Evolutionary conservation across 2,888 invertebrate genomes (phyloP).

Genomic region (Nymphalis urticae): DNA sequence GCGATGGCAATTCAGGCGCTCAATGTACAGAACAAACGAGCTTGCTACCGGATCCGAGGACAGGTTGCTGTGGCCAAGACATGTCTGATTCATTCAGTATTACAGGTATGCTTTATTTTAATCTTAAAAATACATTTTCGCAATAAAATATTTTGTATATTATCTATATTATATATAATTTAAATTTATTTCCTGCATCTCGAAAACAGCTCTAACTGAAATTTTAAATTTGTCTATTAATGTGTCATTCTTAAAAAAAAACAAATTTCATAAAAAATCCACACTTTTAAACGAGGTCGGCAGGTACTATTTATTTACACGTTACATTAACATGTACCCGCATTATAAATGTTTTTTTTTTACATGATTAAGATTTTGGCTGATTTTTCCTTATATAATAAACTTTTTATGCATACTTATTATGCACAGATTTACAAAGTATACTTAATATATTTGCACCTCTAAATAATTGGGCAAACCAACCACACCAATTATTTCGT

Average conservation of each 20-base stretch:
- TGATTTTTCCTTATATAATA: not conserved
- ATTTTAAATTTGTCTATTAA: too few species aligned
- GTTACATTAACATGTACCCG: not conserved
- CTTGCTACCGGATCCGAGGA: slow-evolving; percentile 58
- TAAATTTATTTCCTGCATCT: too few species aligned
- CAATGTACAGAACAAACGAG: slow-evolving; percentile 56
- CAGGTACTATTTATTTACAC: not conserved
- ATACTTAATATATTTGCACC: slow-evolving; percentile 38
- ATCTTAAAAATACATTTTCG: not conserved
- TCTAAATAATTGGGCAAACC: slow-evolving; percentile 24
- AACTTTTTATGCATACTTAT: slow-evolving; percentile 32
- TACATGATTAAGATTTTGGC: not conserved
- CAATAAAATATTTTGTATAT: not conserved
- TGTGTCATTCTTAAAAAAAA: too few species aligned
- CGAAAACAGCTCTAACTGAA: too few species aligned
- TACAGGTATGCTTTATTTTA: slow-evolving; percentile 52
- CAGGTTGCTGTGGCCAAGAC: slow-evolving; percentile 68
- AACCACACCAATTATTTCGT: slow-evolving; percentile 1
- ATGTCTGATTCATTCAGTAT: slow-evolving; percentile 58
- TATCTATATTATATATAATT: not conserved
- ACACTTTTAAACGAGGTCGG: too few species aligned
- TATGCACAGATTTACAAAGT: slow-evolving; percentile 44
- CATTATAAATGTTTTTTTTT: not conserved
- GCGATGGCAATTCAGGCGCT: slow-evolving; percentile 37
- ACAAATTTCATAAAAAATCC: too few species aligned